A percentile compares a stretch with the other conserved stretches of the same genome.
These are phyloP conservation scores for mouse (Mus musculus) DNA, from an alignment of 2,113 vertebrate genomes.

Conservation along the genomic window DNA sequence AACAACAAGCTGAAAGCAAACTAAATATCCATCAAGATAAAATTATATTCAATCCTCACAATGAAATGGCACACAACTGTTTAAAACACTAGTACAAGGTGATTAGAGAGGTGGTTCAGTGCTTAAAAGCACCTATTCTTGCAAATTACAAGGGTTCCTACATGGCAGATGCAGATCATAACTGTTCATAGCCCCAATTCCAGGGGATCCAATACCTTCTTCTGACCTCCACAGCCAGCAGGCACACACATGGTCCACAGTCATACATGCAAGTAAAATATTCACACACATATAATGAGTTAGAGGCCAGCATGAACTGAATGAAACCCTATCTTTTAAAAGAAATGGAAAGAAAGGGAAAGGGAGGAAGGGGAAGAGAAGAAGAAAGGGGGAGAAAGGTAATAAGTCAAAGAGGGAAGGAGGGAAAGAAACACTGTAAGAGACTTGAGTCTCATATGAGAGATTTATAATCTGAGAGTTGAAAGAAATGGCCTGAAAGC, in stretches of 20 bases:
- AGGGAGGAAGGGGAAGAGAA: too few relatives aligned
- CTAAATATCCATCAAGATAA: neutral
- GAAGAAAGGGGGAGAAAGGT: neutral
- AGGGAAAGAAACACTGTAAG: neutral
- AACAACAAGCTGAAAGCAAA: neutral
- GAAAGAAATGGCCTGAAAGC: slow-evolving; percentile 1
- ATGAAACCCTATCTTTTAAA: neutral
- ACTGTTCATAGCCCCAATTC: neutral
- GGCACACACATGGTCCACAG: neutral
- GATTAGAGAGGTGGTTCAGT: neutral
- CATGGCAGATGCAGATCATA: neutral
- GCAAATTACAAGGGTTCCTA: neutral
- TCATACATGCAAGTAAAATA: neutral
- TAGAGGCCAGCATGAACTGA: neutral
- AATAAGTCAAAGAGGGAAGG: neutral
- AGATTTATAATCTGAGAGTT: slow-evolving; percentile 10
- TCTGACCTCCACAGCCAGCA: neutral
- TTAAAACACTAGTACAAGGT: neutral
- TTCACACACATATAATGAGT: neutral
- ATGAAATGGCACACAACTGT: neutral
- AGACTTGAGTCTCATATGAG: neutral
- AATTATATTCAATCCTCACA: neutral
- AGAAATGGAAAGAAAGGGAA: too few relatives aligned
- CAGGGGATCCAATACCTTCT: neutral
- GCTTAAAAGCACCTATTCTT: neutral